Conservation (phyloP, 2,797 vertebrate genomes). For the Scarus forsteni region DNA sequence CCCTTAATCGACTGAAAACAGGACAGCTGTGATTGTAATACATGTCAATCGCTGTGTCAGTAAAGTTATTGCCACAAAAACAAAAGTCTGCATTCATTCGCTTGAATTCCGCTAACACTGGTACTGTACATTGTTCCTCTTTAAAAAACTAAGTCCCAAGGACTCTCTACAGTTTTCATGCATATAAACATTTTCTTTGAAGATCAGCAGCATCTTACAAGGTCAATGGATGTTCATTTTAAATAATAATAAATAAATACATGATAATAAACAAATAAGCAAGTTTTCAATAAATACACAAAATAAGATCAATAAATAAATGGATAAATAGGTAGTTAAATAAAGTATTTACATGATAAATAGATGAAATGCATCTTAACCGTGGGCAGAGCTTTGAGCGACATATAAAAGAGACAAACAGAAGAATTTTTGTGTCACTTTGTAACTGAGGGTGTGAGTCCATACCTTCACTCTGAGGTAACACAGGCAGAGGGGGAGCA, state of each 20-base stretch:
- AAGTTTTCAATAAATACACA: conserved; percentile 81
- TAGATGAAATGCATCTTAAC: conserved; percentile 80
- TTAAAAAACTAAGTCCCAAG: conserved; percentile 86
- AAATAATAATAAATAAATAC: conserved; percentile 82
- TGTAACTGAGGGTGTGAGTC: conserved; percentile 86
- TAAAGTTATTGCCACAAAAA: conserved; percentile 86
- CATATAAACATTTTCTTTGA: conserved; percentile 92
- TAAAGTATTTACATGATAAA: conserved; percentile 85
- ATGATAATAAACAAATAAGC: conserved; percentile 71
- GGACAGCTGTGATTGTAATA: conserved; percentile 86
- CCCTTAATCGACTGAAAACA: conserved; percentile 83
- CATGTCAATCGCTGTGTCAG: conserved; percentile 83
- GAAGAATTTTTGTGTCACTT: conserved; percentile 75
- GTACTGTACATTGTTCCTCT: conserved; percentile 88
- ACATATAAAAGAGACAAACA: conserved; percentile 78
- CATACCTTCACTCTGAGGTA: conserved; percentile 86
- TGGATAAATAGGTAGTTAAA: conserved; percentile 78
- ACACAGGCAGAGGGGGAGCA: conserved; percentile 74
- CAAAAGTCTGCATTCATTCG: conserved; percentile 81
- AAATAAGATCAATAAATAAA: conserved; percentile 78
- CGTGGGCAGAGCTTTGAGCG: conserved; percentile 79
- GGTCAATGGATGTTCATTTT: conserved; percentile 84
- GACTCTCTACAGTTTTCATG: conserved; percentile 91
- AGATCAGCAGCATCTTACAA: conserved; percentile 91
- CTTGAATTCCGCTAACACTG: conserved; percentile 73